These are phyloP conservation scores for Steinernema feltiae DNA, from an alignment of 1,140 invertebrate genomes.

Conservation along the genomic window DNA sequence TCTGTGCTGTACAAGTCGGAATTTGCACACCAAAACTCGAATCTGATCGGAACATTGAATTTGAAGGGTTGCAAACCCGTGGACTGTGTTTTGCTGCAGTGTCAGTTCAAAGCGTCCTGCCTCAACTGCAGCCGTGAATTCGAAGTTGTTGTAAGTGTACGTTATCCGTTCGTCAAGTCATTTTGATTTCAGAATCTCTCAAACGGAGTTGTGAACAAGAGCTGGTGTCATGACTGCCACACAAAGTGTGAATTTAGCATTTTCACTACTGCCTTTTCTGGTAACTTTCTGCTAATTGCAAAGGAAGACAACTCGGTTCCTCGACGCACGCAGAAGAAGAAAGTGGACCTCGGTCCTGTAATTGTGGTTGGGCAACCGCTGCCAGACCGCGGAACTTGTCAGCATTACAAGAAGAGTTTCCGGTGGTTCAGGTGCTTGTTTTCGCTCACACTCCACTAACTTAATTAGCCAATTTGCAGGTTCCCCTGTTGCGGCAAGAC, in stretches of 20 bases:
- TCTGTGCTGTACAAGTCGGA: neutral
- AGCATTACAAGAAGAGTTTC: conserved; percentile 61
- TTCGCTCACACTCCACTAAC: neutral
- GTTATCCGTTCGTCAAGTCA: neutral
- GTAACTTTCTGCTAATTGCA: neutral
- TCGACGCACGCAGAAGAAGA: conserved; percentile 17
- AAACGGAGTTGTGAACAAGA: neutral
- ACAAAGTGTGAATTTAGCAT: conserved; percentile 13
- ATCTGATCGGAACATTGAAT: neutral
- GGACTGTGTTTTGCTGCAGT: neutral
- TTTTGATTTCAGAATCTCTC: conserved; percentile 1
- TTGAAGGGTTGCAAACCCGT: neutral
- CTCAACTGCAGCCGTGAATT: neutral
- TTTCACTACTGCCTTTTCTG: neutral
- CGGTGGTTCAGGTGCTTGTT: conserved; percentile 58
- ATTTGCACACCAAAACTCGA: neutral
- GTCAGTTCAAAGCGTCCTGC: neutral
- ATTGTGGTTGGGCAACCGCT: conserved; percentile 59
- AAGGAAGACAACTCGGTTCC: neutral
- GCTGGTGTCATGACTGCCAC: conserved; percentile 18
- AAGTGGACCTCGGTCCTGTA: conserved; percentile 37
- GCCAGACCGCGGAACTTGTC: conserved; percentile 59
- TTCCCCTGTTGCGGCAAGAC: conserved; percentile 61
- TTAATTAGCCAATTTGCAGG: conserved; percentile 36
- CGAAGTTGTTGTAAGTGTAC: conserved; percentile 2